Base-by-base conservation (phyloP, 1,140 invertebrate species). In the Asbolus verrucosus region DNA sequence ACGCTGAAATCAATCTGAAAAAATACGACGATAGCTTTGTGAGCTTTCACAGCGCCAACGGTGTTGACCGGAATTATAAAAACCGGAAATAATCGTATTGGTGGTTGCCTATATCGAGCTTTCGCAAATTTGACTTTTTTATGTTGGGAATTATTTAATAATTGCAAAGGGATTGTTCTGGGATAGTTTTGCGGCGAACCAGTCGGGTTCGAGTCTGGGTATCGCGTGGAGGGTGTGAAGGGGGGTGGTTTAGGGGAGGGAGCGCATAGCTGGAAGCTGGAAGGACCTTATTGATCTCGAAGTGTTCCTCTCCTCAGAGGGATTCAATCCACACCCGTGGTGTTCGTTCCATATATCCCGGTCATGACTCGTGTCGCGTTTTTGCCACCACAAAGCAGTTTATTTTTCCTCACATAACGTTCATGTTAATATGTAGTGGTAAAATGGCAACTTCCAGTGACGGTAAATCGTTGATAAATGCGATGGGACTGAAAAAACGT, bases 281-380 rank as follows among this genome's bases (percentile, higher is more conserved):
- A 71, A 74, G 74, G 75, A 72, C 69, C 74, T 77, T 77, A 77
- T 77, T 75, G 75, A 77, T 77, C 74, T 69, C 66, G 59, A 71
- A 74, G 72, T 75, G 68, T 67, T 75, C 73, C 68, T 73, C 62
- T 63, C 60, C 71, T 69, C 43, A 67, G 65, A 69, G 65, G 65
- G 38, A 27, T 61, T 33, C 54, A 67, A 63, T 76, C 75, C 75
- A 76, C 75, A 72, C 75, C 75, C 75, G 75, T 63, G 66, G 39
- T 50, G 43, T 38, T 54, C 33, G 43, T 60, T 38, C 43, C 18
- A 19, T 27, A 46, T 19, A 41, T 27, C 30, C 39, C 43, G 65
- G 46, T 41, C 14, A 59, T 46, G 30, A 60, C 41, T 54, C 43
- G 41, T 8, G 27, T 24, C 30, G 21, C 21, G 19, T 18, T 18